phyloP scores from a whole-genome alignment of 2,113 vertebrate genomes.

The Melanotaenia duboulayi region DNA sequence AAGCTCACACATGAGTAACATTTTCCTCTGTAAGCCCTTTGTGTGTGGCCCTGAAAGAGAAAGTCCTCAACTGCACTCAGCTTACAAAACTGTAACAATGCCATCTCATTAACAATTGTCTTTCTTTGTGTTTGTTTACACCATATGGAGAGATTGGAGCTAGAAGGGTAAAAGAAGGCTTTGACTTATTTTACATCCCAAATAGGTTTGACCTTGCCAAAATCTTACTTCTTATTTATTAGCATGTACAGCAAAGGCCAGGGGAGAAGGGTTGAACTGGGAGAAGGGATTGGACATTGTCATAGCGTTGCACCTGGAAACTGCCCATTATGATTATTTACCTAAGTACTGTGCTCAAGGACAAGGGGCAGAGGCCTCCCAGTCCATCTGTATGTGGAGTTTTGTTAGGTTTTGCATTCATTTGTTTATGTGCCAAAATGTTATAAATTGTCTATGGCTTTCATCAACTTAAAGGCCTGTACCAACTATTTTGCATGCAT shows the following conservation, averaged over 20 bases:
- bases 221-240: constrained; percentile 42
- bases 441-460: background rate
- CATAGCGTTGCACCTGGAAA: constrained; percentile 27
- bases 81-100: constrained; percentile 53
- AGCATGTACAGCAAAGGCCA: constrained; percentile 41
- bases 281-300: constrained; percentile 4
- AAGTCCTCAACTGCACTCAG: constrained; percentile 40
- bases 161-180: constrained; percentile 52
- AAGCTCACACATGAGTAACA: constrained; percentile 35
- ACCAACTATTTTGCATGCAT: constrained; percentile 19
- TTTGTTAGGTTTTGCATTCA: constrained; percentile 28
- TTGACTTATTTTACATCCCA: constrained; percentile 48
- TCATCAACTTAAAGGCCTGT: background rate
- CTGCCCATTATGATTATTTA: constrained; percentile 37
- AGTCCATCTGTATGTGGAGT: constrained; percentile 34
- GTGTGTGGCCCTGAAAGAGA: constrained; percentile 30
- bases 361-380: constrained; percentile 21
- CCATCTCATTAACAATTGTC: constrained; percentile 63
- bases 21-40: constrained; percentile 15
- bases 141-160: constrained; percentile 65
- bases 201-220: constrained; percentile 66
- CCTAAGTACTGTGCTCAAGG: constrained; percentile 12
- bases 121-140: constrained; percentile 65
- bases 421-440: constrained; percentile 35
- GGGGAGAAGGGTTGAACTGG: background rate